Evolutionary conservation across 1,140 invertebrate genomes (phyloP), one percentile per base, ranked within the genome.

Genomic region (Aporrectodea caliginosa): DNA sequence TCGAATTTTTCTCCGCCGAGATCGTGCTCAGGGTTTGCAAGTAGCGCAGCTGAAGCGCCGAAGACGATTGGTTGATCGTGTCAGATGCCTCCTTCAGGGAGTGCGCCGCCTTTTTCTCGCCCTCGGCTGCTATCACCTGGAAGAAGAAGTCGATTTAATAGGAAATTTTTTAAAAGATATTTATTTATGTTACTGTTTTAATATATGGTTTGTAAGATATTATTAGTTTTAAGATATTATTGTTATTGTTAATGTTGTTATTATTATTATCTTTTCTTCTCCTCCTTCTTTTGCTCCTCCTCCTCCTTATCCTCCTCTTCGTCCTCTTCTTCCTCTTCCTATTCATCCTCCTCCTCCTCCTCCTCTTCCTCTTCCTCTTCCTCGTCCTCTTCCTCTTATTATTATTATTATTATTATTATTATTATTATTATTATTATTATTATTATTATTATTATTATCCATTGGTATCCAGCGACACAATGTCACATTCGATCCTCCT

Each of bases 1-100:
- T 98, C 2, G 96, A 98, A 88, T 98, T 98, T 90, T 98, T 98
- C 90, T 98, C 97, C 1, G 95, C 95, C 69, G 95, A 95, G 87
- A 98, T 97, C 14, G 94, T 94, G 88, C 94, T 98, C 78, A 98
- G 89, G 0, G 86, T 87, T 79, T 87, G 86, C 72, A 87, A 83
- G 79, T 87, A 86, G 22, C 85, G 80, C 29, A 95, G 91, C 89
- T 97, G 95, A 69, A 97, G 88, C 1, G 95, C 95, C 14, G 93
- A 93, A n/a, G 94, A 94, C 80, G 84, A 85, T 84, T 98, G 43
- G 92, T 92, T 83, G 95, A 97, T 94, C 30, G 96, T 92, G 85
- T 97, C 94, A 2, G 94, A 94, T 29, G 95, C 95, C 85, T 96
- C 94, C 81, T 94, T 94, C 0, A 97, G 89, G 0, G 95, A 94